Evolutionary conservation across 2,888 invertebrate genomes (phyloP), one percentile per base, ranked within the genome.

Genomic region (Volucella inflata): DNA sequence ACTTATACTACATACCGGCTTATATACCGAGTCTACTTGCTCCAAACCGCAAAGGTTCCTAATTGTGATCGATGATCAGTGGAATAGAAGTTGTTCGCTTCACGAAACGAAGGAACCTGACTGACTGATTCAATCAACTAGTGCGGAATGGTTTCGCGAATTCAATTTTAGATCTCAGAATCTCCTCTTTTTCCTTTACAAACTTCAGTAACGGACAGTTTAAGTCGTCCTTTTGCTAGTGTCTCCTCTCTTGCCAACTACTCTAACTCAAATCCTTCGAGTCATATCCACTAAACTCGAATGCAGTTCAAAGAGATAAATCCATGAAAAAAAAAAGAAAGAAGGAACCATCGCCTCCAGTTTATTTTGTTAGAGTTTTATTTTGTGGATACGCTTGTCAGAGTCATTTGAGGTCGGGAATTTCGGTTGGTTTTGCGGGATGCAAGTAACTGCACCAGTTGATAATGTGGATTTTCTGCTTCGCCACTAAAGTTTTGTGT

Each of bases 371-470:
- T 59, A n/a, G 51, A 74, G 83, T 74, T 57, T 74, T 72, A 83
- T 70, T 77, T 72, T 79, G 62, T 83, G 79, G 83, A 79, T 79
- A 83, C 67, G 78, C 74, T 74, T 83, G 83, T 83, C 83, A 83
- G 64, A 68, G 62, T 64, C 38, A 38, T 44, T 68, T 51, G 48
- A 57, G 42, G 44, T 55, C 42, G n/a, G 48, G 14, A 65, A 68
- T 74, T 72, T 68, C 30, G 30, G 10, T 53, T 62, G 16, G 59
- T 67, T 40, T 16, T n/a, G 44, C 57, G n/a, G 21, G 10, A n/a
- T 10, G 30, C 64, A 51, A 72, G 65, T 50, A 64, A 57, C 55
- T 72, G 44, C n/a, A 44, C 44, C 50, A 72, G 68, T 59, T 64
- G 68, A 57, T 68, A 68, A 70, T 78, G 74, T 55, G 67, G 79